phyloP scores from a whole-genome alignment of 2,113 vertebrate genomes.

The Erythrolamprus reginae region DNA sequence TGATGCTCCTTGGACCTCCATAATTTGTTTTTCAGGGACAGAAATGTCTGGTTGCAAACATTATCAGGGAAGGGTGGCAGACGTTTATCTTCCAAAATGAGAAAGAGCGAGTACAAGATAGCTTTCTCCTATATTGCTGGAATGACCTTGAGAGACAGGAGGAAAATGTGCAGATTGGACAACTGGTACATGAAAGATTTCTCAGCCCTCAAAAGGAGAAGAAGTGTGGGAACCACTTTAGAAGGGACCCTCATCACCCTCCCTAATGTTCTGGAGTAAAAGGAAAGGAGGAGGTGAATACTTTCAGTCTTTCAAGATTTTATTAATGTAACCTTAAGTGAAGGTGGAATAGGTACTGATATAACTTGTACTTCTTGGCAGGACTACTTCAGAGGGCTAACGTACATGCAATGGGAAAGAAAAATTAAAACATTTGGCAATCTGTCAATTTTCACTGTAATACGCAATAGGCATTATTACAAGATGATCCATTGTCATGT shows the following conservation, averaged over 20 bases:
- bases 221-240: not conserved
- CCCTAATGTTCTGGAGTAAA: not conserved
- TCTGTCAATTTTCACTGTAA: not conserved
- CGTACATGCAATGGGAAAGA: not conserved
- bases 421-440: not conserved
- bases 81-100: not conserved
- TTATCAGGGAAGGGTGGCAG: not conserved
- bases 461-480: not conserved
- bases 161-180: not conserved
- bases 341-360: not conserved
- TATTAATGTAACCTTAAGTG: not conserved
- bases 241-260: not conserved
- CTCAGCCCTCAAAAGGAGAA: not conserved
- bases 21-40: not conserved
- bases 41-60: not conserved
- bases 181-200: not conserved
- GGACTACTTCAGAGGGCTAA: not conserved
- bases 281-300: not conserved
- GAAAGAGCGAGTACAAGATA: not conserved
- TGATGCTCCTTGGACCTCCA: too few species aligned
- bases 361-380: not conserved
- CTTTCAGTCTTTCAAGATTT: not conserved
- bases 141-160: not conserved
- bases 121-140: not conserved
- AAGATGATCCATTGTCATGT: not conserved